phyloP scores from a whole-genome alignment of 2,113 vertebrate species.

The Callipepla californica region DNA sequence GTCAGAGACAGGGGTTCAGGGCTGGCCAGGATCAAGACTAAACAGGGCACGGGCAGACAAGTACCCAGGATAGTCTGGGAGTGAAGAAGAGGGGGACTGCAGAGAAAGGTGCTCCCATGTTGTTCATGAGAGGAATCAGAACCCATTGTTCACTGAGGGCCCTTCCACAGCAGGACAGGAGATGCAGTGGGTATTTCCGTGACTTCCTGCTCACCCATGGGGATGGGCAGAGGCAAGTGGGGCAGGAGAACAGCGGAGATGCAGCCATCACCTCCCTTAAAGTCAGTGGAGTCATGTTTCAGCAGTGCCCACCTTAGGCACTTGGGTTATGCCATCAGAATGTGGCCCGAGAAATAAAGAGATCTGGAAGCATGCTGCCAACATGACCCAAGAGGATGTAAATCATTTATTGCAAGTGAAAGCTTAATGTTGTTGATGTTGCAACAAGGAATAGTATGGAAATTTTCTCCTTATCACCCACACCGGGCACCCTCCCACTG shows the following conservation, averaged over 20 bases:
- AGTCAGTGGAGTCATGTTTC: not conserved
- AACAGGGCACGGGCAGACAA: not conserved
- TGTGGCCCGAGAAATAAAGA: not conserved
- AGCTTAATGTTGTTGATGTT: not conserved
- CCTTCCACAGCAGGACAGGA: not conserved
- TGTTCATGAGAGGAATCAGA: not conserved
- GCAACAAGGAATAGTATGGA: not conserved
- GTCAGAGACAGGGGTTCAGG: not conserved
- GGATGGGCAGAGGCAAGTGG: not conserved
- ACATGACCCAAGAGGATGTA: not conserved
- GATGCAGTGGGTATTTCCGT: not conserved
- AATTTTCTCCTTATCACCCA: constrained; percentile 19
- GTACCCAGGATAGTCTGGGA: no score
- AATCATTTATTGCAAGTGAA: not conserved
- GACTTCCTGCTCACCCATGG: not conserved
- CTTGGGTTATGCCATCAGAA: not conserved
- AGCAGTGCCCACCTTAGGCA: rapidly evolving
- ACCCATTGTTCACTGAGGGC: not conserved
- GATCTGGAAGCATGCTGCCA: not conserved
- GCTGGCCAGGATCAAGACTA: not conserved
- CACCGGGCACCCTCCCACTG: rapidly evolving
- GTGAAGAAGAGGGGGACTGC: not conserved
- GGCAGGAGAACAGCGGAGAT: rapidly evolving
- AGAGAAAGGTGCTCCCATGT: not conserved
- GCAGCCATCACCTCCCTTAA: rapidly evolving